Conservation (phyloP, 2,113 vertebrate species). For the Burhinus oedicnemus region DNA sequence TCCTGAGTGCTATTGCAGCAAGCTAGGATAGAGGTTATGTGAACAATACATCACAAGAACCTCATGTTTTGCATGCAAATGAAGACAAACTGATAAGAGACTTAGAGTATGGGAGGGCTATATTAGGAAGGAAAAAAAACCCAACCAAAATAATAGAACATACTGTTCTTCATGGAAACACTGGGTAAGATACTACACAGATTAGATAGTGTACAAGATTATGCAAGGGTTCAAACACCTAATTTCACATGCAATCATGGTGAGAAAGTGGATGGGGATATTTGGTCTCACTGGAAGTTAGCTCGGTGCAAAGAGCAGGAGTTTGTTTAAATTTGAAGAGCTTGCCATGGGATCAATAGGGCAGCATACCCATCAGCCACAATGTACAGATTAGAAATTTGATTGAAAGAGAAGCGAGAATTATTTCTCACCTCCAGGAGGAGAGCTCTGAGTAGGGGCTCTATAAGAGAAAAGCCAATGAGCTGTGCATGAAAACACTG, state of each 20-base stretch:
- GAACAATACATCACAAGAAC: neutral
- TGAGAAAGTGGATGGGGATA: neutral
- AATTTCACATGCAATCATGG: neutral
- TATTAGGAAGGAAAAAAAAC: neutral
- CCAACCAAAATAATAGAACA: neutral
- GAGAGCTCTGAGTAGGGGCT: neutral
- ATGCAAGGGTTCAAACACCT: neutral
- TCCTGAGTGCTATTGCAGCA: neutral
- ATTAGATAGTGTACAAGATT: neutral
- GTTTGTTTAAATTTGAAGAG: neutral
- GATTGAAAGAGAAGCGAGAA: neutral
- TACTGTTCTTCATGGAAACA: no score
- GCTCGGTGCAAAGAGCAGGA: neutral
- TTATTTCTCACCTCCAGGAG: neutral
- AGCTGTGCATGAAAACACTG: neutral
- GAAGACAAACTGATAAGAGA: neutral
- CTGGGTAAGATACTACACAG: neutral
- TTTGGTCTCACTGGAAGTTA: neutral
- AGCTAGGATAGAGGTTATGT: neutral
- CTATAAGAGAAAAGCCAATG: neutral
- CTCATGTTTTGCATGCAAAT: neutral
- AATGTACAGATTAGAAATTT: neutral
- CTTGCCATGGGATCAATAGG: neutral
- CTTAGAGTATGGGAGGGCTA: neutral
- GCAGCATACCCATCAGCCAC: neutral